phyloP scores from a whole-genome alignment of 2,888 invertebrate species.

The Drosophila greeni region DNA sequence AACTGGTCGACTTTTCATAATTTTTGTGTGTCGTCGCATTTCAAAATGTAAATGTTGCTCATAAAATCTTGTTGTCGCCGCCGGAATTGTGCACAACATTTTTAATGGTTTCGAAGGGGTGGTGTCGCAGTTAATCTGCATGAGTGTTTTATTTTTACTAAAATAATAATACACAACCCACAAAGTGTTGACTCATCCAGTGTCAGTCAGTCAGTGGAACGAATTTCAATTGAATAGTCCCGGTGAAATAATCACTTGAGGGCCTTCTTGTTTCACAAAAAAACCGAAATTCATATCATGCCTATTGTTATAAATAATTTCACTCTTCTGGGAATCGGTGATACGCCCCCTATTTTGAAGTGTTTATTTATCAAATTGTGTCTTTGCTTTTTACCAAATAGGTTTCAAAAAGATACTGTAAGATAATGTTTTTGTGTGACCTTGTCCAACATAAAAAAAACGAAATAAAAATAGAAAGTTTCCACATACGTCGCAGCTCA shows the following conservation, averaged over 20 bases:
- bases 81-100: background rate
- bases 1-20: conserved; percentile 29
- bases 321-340: conserved; percentile 2
- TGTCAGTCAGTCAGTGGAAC: conserved; percentile 27
- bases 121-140: conserved; percentile 1
- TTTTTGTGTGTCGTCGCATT: conserved; percentile 20
- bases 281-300: conserved; percentile 26
- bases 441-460: conserved; percentile 25
- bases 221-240: conserved; percentile 11
- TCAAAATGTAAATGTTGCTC: conserved; percentile 29
- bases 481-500: conserved; percentile 21
- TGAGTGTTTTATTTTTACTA: conserved; percentile 14
- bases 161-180: conserved; percentile 20
- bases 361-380: conserved; percentile 11
- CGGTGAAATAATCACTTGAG: conserved; percentile 5
- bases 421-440: conserved; percentile 13
- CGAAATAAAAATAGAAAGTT: conserved; percentile 37
- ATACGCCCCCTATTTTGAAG: conserved; percentile 29
- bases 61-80: conserved; percentile 3
- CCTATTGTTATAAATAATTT: conserved; percentile 11
- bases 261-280: background rate
- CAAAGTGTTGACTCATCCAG: conserved; percentile 31
- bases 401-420: background rate
- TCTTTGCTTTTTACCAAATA: conserved; percentile 3
- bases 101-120: conserved; percentile 15